Evolutionary conservation across 1,140 invertebrate species (phyloP).

Genomic region (Hylaeus volcanicus): DNA sequence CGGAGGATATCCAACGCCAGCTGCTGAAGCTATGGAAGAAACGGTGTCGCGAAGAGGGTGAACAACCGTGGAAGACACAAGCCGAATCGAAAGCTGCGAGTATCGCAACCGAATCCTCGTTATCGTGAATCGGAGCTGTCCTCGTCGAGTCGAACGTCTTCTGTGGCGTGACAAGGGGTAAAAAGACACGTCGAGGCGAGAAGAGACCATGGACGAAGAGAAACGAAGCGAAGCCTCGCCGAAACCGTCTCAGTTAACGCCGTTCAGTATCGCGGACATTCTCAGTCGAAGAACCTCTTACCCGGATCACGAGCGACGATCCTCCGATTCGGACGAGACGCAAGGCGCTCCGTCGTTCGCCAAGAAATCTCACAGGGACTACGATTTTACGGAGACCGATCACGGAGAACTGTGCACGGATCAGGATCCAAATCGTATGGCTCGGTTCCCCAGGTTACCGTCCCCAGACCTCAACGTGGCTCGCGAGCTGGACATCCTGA

Average conservation of each 20-base stretch:
- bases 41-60: neutral
- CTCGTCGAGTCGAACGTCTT: too few relatives aligned
- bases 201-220: constrained; percentile 59
- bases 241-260: constrained; percentile 75
- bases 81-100: neutral
- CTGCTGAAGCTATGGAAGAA: neutral
- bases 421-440: constrained; percentile 36
- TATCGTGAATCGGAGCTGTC: neutral
- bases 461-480: constrained; percentile 71
- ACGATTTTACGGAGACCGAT: constrained; percentile 46
- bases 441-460: constrained; percentile 62
- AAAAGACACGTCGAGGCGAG: neutral
- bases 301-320: constrained; percentile 52
- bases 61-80: neutral
- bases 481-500: constrained; percentile 71
- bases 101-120: neutral
- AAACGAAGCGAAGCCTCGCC: constrained; percentile 67
- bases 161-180: too few relatives aligned
- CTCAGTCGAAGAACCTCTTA: constrained; percentile 70
- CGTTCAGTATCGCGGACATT: constrained; percentile 79
- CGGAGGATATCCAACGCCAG: neutral
- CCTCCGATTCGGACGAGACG: constrained; percentile 59
- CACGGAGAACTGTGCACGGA: constrained; percentile 28
- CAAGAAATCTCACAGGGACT: constrained; percentile 31
- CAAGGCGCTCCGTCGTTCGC: constrained; percentile 21